Base-by-base conservation (phyloP, 2,113 vertebrate species). In the Hemichromis elongatus region DNA sequence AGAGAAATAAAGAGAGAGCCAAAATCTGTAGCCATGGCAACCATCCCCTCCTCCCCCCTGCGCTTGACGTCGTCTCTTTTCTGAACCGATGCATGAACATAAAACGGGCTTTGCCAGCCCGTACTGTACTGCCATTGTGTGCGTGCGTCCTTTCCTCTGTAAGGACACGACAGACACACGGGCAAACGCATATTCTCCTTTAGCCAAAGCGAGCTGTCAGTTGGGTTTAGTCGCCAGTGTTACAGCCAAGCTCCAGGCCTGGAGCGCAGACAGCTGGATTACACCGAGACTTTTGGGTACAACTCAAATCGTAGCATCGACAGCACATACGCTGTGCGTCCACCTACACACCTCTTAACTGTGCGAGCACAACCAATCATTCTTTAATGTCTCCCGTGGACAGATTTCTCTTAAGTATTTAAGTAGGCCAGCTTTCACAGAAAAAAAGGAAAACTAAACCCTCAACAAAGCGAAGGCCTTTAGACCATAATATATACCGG, bases 11-110 rank as follows among this genome's bases (percentile, higher is more conserved):
- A 87, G 59, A 88, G 81, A 57, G 68, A 83, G 79, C 7, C 86
- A 86, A 92, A 93, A 92, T 85, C 47, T 77, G 91, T 93, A 84
- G 77, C 82, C 91, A 95, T 91, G 86, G 91, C 56, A 94, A 95
- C 94, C 79, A 80, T 79, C 57, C 86, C 91, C 80, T 83, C 66
- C 89, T 87, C 77, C 89, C 30, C 21, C 75, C 55, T 57, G 7
- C 55, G 83, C 86, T 90, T 87, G 83, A 92, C 26, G 86, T 77
- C 75, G 24, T 56, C 35, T 26, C 66, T 88, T 89, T 88, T 86
- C 80, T 84, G 77, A 89, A 88, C 73, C 75, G 84, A 85, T 86
- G 89, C 85, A 91, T 83, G 86, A 86, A 81, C 21, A 86, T 55
- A 84, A 90, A 86, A 91, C 81, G 81, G 52, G 81, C 80, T 80